These are phyloP conservation scores for Buceros bicornis DNA, from an alignment of 2,797 vertebrate species.

Conservation along the genomic window DNA sequence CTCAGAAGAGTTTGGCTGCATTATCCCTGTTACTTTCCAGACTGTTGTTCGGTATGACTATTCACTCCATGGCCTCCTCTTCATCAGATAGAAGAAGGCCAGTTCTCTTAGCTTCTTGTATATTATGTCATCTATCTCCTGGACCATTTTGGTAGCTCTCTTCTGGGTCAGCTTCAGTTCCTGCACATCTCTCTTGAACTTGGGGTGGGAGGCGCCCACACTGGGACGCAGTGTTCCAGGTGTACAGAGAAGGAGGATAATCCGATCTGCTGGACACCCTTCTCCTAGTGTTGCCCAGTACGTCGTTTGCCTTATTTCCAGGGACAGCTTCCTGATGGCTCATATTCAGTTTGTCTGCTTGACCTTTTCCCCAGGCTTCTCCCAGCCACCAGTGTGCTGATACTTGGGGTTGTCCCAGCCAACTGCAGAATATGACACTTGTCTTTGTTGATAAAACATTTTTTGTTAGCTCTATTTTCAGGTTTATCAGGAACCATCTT, in stretches of 20 bases:
- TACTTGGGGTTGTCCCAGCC: neutral
- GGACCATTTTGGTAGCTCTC: neutral
- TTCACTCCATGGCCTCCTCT: neutral
- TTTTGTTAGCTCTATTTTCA: neutral
- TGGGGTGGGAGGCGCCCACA: neutral
- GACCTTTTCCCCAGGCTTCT: neutral
- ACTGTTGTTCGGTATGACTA: neutral
- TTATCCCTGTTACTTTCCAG: neutral
- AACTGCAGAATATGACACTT: neutral
- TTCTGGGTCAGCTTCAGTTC: neutral
- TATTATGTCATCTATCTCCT: neutral
- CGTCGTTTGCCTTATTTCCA: neutral
- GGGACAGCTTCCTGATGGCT: neutral
- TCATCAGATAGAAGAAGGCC: neutral
- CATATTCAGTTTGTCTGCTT: neutral
- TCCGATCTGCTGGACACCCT: neutral
- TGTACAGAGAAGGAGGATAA: neutral
- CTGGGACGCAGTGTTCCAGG: neutral
- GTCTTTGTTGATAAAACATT: neutral
- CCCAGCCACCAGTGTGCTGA: neutral
- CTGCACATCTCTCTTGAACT: neutral
- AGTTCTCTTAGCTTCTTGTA: neutral
- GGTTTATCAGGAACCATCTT: neutral
- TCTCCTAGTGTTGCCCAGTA: neutral
- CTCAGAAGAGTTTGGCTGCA: neutral